Evolutionary conservation across 2,113 vertebrate genomes (phyloP).

Genomic region (Sapajus apella): DNA sequence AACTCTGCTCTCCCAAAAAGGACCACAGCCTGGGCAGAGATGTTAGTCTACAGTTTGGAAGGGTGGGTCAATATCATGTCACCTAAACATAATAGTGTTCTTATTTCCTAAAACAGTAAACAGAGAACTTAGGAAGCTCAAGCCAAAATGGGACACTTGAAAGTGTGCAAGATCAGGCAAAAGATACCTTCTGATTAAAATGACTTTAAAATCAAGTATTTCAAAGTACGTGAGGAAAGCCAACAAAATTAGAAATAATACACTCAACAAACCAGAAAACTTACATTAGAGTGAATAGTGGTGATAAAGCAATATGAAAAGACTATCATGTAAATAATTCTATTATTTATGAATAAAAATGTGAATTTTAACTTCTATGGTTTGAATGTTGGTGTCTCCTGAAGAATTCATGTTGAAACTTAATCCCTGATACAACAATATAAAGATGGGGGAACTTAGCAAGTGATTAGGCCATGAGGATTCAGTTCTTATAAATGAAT

Average conservation of each 20-base stretch:
- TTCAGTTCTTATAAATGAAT: background rate
- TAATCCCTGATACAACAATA: background rate
- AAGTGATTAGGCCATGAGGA: background rate
- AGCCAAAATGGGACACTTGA: background rate
- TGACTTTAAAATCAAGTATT: background rate
- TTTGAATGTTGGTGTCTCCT: background rate
- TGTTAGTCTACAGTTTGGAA: background rate
- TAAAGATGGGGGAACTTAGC: background rate
- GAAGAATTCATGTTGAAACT: background rate
- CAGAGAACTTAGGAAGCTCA: background rate
- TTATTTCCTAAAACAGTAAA: background rate
- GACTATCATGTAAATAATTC: background rate
- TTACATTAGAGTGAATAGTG: background rate
- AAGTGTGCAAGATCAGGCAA: background rate
- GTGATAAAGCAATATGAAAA: background rate
- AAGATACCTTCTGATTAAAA: background rate
- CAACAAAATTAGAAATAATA: background rate
- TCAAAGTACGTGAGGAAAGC: background rate
- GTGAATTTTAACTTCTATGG: background rate
- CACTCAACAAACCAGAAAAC: background rate
- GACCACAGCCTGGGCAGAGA: background rate
- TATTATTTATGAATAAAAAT: background rate
- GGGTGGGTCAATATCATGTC: background rate
- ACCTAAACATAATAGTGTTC: background rate
- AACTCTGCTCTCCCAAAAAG: background rate